Percentiles rank a stretch among this genome's conserved stretches.
These are phyloP conservation scores for Echinarachnius parma DNA, from an alignment of 53 echinoderm and acorn worm genomes.

Conservation along the genomic window DNA sequence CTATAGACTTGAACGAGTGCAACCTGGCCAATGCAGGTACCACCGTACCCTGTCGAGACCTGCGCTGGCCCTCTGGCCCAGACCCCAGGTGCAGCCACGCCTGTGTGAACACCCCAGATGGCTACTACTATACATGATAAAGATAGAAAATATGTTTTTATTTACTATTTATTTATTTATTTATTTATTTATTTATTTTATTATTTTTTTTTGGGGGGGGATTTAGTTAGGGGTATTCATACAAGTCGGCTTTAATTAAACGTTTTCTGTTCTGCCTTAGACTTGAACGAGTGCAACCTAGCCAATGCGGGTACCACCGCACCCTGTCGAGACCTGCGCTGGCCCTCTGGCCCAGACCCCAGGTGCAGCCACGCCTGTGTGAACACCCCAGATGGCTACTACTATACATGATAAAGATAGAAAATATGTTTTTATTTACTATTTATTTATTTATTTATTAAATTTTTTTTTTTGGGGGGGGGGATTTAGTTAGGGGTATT, in stretches of 20 bases:
- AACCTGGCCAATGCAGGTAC: slow-evolving; percentile 50
- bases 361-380: slow-evolving; percentile 75
- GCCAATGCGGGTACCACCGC: slow-evolving; percentile 51
- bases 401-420: slow-evolving; percentile 84
- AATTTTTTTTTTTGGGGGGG: too few species aligned
- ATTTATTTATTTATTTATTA: too few species aligned
- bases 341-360: slow-evolving; percentile 33
- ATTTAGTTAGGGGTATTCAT: too few species aligned
- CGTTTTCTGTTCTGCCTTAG: too few species aligned
- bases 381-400: slow-evolving; percentile 81
- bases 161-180: too few species aligned
- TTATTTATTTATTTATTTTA: too few species aligned
- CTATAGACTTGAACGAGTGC: slow-evolving; percentile 76
- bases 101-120: slow-evolving; percentile 80
- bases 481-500: too few species aligned
- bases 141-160: too few species aligned
- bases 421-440: too few species aligned
- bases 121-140: slow-evolving; percentile 85
- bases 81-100: slow-evolving; percentile 68
- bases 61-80: slow-evolving; percentile 37
- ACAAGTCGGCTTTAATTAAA: too few species aligned
- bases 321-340: slow-evolving; percentile 56
- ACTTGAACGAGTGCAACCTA: slow-evolving; percentile 71
- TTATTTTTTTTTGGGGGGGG: too few species aligned
- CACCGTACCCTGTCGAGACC: slow-evolving; percentile 54